Evolutionary conservation across 2,797 vertebrate species (phyloP).

Genomic region (Cuculus canorus): DNA sequence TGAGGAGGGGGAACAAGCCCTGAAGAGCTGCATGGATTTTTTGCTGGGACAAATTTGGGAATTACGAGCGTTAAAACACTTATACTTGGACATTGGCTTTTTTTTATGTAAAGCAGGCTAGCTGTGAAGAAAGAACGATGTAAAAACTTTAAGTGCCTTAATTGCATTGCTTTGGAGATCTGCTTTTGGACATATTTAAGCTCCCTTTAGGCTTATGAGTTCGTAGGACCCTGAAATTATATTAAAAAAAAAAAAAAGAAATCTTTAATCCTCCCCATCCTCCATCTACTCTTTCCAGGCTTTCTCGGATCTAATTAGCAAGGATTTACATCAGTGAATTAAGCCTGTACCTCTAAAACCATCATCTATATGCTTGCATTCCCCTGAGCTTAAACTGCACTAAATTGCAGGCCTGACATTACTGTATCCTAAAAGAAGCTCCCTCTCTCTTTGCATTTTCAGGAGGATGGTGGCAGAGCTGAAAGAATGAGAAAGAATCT

Average conservation of each 20-base stretch:
- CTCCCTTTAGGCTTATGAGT: neutral
- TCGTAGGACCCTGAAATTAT: neutral
- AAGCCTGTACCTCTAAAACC: neutral
- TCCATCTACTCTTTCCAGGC: neutral
- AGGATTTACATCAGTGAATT: slow-evolving; percentile 19
- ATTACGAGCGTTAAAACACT: neutral
- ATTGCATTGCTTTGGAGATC: slow-evolving; percentile 17
- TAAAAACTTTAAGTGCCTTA: neutral
- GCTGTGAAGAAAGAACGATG: neutral
- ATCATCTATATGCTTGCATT: neutral
- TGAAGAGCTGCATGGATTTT: neutral
- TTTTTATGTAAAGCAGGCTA: neutral
- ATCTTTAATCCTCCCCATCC: neutral
- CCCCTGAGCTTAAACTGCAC: neutral
- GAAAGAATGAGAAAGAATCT: slow-evolving; percentile 30
- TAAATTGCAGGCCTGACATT: slow-evolving; percentile 5
- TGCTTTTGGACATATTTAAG: neutral
- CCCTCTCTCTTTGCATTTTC: neutral
- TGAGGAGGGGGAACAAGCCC: neutral
- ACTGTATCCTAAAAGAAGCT: neutral
- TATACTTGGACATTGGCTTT: neutral
- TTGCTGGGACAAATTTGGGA: neutral
- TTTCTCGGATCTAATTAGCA: slow-evolving; percentile 1
- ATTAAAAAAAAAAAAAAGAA: neutral
- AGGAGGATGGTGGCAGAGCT: neutral